Evolutionary conservation across 2,888 invertebrate genomes (phyloP).

Genomic region (Elgonia sp.): DNA sequence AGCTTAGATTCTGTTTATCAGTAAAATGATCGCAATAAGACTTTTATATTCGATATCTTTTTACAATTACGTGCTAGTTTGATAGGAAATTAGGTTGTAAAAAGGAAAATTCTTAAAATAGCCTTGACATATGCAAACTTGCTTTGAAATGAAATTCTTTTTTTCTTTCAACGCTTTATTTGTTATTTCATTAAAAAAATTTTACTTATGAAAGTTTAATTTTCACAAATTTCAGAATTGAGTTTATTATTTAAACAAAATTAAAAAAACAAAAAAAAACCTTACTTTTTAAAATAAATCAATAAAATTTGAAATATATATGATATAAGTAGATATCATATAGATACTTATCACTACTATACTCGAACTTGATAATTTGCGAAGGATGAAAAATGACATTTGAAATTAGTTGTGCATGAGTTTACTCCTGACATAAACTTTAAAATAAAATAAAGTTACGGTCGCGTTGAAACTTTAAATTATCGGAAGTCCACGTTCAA

Average conservation of each 20-base stretch:
- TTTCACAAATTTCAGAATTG: neutral
- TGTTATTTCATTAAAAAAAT: neutral
- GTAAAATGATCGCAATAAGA: slow-evolving; percentile 10
- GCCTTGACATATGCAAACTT: slow-evolving; percentile 55
- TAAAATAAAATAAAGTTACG: slow-evolving; percentile 48
- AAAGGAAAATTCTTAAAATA: slow-evolving; percentile 5
- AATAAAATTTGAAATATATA: too few relatives aligned
- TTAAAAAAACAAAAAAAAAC: too few relatives aligned
- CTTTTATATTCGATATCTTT: slow-evolving; percentile 14
- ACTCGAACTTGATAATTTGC: neutral
- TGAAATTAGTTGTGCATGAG: slow-evolving; percentile 34
- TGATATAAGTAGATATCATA: neutral
- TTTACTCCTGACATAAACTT: slow-evolving; percentile 44
- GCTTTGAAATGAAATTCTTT: slow-evolving; percentile 1
- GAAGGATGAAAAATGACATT: slow-evolving; percentile 4
- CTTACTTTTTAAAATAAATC: neutral
- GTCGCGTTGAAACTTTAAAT: slow-evolving; percentile 53
- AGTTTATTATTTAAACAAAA: neutral
- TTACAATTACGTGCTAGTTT: slow-evolving; percentile 9
- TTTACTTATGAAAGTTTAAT: neutral
- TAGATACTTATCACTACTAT: neutral
- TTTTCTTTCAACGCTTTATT: neutral
- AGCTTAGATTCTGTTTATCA: neutral
- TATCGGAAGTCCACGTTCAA: slow-evolving; percentile 60
- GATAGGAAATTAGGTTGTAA: slow-evolving; percentile 41